Evolutionary conservation across 2,888 invertebrate genomes (phyloP).

Genomic region (Allacma fusca): DNA sequence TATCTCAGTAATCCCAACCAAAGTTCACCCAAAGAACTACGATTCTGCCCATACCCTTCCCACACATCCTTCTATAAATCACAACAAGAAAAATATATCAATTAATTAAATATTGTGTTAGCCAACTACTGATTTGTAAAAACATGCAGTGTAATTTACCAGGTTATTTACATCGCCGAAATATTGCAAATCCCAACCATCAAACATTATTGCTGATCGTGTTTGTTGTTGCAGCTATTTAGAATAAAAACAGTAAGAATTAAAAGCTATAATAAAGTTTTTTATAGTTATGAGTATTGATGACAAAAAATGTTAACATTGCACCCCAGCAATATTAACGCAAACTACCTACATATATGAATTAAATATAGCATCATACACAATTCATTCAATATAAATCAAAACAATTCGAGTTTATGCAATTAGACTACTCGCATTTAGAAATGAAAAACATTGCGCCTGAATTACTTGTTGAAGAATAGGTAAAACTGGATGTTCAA

Average conservation of each 20-base stretch:
- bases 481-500: constrained; percentile 69
- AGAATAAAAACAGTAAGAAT: neutral
- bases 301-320: too few species aligned
- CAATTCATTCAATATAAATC: too few species aligned
- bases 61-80: constrained; percentile 63
- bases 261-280: too few species aligned
- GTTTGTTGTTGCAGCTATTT: too few species aligned
- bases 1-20: constrained; percentile 69
- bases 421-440: too few species aligned
- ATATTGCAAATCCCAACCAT: constrained; percentile 70
- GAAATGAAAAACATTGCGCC: neutral
- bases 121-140: neutral
- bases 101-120: neutral
- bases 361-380: too few species aligned
- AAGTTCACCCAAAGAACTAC: constrained; percentile 65
- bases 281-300: too few species aligned
- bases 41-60: constrained; percentile 66
- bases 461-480: constrained; percentile 69
- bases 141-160: constrained; percentile 62
- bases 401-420: too few species aligned
- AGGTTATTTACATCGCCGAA: constrained; percentile 65
- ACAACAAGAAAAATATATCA: neutral
- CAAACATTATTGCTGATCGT: constrained; percentile 62
- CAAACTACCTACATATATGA: too few species aligned
- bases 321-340: too few species aligned